Percentiles rank a stretch among this genome's conserved stretches.
phyloP scores from a whole-genome alignment of 35 echinoderm and acorn worm species.

The Eucidaris tribuloides region DNA sequence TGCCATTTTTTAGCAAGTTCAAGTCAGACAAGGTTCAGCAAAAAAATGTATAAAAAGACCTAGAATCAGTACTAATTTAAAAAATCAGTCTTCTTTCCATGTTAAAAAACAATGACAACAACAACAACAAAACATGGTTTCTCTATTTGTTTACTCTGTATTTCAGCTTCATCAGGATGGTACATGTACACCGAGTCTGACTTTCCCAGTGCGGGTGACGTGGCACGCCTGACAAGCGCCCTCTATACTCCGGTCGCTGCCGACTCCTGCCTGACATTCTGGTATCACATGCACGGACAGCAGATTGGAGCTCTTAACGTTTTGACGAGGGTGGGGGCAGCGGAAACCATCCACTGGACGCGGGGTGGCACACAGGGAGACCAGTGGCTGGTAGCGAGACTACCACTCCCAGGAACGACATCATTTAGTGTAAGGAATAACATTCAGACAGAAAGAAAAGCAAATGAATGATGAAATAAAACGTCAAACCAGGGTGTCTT shows the following conservation, averaged over 20 bases:
- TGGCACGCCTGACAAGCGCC: conserved; percentile 52
- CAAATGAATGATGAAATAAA: too few species aligned
- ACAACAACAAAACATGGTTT: not conserved
- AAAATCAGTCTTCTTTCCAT: too few species aligned
- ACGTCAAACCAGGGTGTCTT: too few species aligned
- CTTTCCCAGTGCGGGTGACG: conserved; percentile 24
- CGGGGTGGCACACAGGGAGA: conserved; percentile 36
- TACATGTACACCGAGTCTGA: conserved; percentile 60
- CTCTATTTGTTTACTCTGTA: too few species aligned
- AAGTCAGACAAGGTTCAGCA: too few species aligned
- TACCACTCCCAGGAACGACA: not conserved
- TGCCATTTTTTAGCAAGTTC: too few species aligned
- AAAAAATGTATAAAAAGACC: too few species aligned
- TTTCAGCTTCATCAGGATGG: conserved; percentile 2
- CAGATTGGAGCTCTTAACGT: conserved; percentile 38
- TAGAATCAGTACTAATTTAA: conserved; percentile 79
- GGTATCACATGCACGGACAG: conserved; percentile 96
- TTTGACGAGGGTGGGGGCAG: not conserved
- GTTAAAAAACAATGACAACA: not conserved
- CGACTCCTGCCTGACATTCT: conserved; percentile 73
- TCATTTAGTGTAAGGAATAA: not conserved
- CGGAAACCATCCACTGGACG: conserved; percentile 24
- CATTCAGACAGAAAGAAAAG: too few species aligned
- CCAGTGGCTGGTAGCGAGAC: conserved; percentile 38
- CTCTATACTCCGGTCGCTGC: not conserved